Conservation (phyloP, 2,113 vertebrate species). For the Mirza zaza region DNA sequence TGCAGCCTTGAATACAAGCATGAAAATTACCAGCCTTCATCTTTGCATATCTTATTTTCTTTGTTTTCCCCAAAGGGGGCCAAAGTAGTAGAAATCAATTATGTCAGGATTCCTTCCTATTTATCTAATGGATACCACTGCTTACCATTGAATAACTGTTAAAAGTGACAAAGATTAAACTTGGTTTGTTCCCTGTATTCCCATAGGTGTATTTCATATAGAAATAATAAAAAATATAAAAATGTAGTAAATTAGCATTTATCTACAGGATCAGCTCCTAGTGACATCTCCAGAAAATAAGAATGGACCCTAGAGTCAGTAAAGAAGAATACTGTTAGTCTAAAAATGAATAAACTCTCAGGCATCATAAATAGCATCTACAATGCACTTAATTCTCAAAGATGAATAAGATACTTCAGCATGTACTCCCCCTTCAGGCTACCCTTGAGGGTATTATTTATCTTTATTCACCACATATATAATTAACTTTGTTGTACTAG, state of each 20-base stretch:
- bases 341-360: background rate
- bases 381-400: conserved; percentile 18
- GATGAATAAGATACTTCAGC: background rate
- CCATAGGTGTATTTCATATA: background rate
- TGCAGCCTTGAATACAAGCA: conserved; percentile 11
- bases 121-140: background rate
- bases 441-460: background rate
- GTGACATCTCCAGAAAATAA: background rate
- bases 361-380: background rate
- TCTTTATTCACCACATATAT: background rate
- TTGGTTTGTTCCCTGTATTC: background rate
- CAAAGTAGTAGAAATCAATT: background rate
- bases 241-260: background rate
- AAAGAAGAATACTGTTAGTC: background rate
- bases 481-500: background rate
- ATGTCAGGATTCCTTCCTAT: background rate
- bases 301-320: background rate
- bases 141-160: background rate
- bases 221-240: background rate
- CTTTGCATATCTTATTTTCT: background rate
- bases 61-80: background rate
- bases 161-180: background rate
- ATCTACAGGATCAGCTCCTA: background rate
- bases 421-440: background rate
- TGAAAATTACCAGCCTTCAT: background rate